Evolutionary conservation across 2,888 invertebrate species (phyloP), one percentile per base, ranked within the genome.

Genomic region (Timandra comae): DNA sequence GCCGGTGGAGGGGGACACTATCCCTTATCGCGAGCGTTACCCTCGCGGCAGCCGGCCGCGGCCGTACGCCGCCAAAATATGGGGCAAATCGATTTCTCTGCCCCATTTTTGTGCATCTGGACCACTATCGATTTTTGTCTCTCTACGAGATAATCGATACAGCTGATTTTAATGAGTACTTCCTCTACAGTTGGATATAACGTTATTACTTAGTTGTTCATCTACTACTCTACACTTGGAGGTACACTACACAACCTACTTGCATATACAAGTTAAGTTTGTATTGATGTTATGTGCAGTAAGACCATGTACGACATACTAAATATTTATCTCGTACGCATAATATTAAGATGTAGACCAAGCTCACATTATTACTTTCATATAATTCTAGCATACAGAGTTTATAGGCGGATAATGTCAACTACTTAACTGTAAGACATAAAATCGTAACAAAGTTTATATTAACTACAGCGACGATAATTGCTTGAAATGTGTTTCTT

Each of bases 11-110:
- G 77, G 78, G 78, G 78, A 75, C 81, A 85, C 85, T 85, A 85
- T 85, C 85, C 85, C 82, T 85, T 84, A 84, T 81, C 82, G 84
- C 79, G 85, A 84, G 61, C 85, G 79, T 85, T 85, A 85, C 85
- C 85, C 85, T 79, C 85, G 79, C 63, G 33, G 60, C 65, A 56
- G n/a, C n/a, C 74, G 70, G n/a, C n/a, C n/a, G 60, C 71, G 72
- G 75, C 71, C 76, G 78, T 74, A 80, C 72, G 75, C 78, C 72
- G 78, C 79, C 84, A 61, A 82, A 84, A 85, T 85, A 70, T 85
- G 76, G 85, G 84, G 62, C 85, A 85, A 85, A 85, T 85, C 85
- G 84, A 85, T 85, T 76, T 63, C 65, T 63, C 63, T 84, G 84
- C 65, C 82, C 84, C 70, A 85, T 84, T 85, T 85, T 85, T 81